phyloP scores from a whole-genome alignment of 2,888 invertebrate genomes.

The Macaria notata region DNA sequence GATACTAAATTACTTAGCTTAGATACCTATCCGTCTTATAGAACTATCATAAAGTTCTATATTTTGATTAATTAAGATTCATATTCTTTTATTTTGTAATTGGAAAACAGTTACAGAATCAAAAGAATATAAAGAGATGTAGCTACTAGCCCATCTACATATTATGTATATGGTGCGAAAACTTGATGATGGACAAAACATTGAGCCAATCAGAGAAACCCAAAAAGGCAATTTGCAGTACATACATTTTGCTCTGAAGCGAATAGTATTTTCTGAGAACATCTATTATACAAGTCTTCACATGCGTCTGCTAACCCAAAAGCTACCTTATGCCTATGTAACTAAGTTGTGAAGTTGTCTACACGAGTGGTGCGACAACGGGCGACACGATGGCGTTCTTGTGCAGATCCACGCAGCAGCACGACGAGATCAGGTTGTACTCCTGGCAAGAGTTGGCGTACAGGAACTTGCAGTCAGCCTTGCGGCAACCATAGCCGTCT shows the following conservation, averaged over 20 bases:
- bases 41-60: too few species aligned
- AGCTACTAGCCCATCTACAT: too few species aligned
- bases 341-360: constrained; percentile 23
- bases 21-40: not conserved
- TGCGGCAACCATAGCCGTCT: constrained; percentile 83
- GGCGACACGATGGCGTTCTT: constrained; percentile 50
- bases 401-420: constrained; percentile 86
- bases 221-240: too few species aligned
- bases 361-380: constrained; percentile 23
- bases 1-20: not conserved
- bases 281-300: too few species aligned
- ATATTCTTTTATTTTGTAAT: constrained; percentile 17
- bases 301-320: too few species aligned
- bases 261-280: too few species aligned
- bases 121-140: constrained; percentile 9
- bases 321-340: not conserved
- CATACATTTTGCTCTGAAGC: too few species aligned
- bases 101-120: constrained; percentile 4
- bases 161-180: too few species aligned
- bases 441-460: constrained; percentile 89
- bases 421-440: constrained; percentile 86
- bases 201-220: too few species aligned
- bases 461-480: constrained; percentile 86
- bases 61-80: constrained; percentile 2
- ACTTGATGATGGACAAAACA: too few species aligned